These are phyloP conservation scores for Podarcis raffonei DNA, from an alignment of 2,113 vertebrate species.

Conservation along the genomic window DNA sequence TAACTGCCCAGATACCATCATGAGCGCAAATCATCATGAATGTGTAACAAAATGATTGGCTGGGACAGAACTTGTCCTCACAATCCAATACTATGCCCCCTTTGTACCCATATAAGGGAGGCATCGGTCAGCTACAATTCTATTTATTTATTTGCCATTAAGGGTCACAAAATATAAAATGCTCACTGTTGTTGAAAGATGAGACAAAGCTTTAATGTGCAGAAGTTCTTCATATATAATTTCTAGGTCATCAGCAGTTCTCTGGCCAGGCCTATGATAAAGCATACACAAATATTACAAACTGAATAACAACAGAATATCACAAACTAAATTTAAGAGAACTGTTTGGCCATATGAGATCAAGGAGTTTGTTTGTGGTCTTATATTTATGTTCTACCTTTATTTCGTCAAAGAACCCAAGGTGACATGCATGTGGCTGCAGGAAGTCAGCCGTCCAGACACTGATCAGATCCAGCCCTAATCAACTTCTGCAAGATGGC, in stretches of 20 bases:
- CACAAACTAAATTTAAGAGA: neutral
- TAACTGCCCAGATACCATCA: too few relatives aligned
- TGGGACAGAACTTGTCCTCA: too few relatives aligned
- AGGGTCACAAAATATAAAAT: constrained; percentile 12
- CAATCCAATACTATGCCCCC: neutral
- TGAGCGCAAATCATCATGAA: too few relatives aligned
- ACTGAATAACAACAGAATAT: neutral
- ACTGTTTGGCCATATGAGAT: neutral
- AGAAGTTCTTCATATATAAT: constrained; percentile 97
- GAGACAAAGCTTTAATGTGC: constrained; percentile 97
- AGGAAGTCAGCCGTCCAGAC: too few relatives aligned
- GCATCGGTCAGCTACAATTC: neutral
- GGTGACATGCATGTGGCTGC: too few relatives aligned
- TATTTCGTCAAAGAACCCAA: too few relatives aligned
- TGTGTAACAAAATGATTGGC: neutral
- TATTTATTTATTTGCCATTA: neutral
- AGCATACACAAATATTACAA: neutral
- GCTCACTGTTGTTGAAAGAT: constrained; percentile 95
- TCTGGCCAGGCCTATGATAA: constrained; percentile 87
- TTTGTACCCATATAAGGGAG: neutral
- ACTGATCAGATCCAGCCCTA: too few relatives aligned
- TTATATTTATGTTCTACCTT: too few relatives aligned
- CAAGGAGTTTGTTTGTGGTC: neutral
- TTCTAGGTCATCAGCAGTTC: constrained; percentile 92
- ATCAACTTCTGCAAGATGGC: too few relatives aligned